Evolutionary conservation across 2,113 vertebrate species (phyloP).

Genomic region (Pipra filicauda): DNA sequence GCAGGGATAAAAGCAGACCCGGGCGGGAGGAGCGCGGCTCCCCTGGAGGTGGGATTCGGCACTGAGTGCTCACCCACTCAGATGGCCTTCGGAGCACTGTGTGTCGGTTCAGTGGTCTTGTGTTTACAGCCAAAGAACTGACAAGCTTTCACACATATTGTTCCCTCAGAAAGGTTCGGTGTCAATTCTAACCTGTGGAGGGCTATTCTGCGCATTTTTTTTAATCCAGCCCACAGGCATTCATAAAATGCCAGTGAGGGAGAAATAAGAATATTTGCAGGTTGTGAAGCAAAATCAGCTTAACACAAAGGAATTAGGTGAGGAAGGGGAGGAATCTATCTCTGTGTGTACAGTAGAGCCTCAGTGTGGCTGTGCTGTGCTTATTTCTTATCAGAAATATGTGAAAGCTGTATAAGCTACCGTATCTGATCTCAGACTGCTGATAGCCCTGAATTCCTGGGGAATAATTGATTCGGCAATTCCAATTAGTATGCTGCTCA

Average conservation of each 20-base stretch:
- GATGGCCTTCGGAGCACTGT: not conserved
- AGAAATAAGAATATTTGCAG: not conserved
- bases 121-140: not conserved
- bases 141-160: not conserved
- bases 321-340: not conserved
- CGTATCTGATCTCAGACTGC: not conserved
- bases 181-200: not conserved
- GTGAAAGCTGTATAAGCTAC: not conserved
- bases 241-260: not conserved
- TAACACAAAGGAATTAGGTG: not conserved
- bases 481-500: constrained; percentile 13
- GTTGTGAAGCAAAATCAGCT: not conserved
- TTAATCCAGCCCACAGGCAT: not conserved
- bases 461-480: constrained; percentile 35
- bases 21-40: not conserved
- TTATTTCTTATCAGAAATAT: not conserved
- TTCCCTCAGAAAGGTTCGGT: not conserved
- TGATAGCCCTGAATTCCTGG: constrained; percentile 1
- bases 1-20: not conserved
- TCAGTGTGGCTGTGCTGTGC: not conserved
- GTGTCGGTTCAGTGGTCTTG: not conserved
- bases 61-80: not conserved
- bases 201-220: not conserved
- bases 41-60: not conserved
- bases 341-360: not conserved